Percentiles rank a stretch among this genome's conserved stretches.
phyloP scores from a whole-genome alignment of 2,797 vertebrate species.

The Trachops cirrhosus region DNA sequence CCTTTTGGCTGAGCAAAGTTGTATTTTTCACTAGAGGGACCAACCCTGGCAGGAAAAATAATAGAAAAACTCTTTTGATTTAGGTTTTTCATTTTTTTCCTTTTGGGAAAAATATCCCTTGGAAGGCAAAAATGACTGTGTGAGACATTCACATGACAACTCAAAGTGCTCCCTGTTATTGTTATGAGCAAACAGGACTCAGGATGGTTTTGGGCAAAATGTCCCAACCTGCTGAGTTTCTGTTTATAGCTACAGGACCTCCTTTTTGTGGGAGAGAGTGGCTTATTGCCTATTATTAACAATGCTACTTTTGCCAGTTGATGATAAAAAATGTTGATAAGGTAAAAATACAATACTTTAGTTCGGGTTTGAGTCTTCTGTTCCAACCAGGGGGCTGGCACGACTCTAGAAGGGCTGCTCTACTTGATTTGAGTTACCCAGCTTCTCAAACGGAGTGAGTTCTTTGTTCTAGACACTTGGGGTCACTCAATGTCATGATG shows the following conservation, averaged over 20 bases:
- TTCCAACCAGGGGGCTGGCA: background rate
- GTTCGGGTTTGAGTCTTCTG: background rate
- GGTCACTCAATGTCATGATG: background rate
- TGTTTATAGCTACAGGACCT: background rate
- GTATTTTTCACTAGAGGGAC: conserved; percentile 19
- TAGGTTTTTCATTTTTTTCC: background rate
- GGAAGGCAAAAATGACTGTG: background rate
- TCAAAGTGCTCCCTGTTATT: background rate
- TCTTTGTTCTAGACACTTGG: background rate
- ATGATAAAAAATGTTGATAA: background rate
- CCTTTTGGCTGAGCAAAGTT: background rate
- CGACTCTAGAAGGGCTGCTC: background rate
- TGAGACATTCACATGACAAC: background rate
- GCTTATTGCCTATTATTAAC: background rate
- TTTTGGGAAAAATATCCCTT: background rate
- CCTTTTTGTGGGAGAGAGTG: background rate
- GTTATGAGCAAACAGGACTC: background rate
- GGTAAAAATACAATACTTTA: background rate
- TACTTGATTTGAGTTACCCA: background rate
- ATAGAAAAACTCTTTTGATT: background rate
- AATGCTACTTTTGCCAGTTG: background rate
- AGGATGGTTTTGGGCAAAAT: background rate
- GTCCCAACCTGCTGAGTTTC: background rate
- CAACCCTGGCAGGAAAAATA: background rate
- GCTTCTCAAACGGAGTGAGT: background rate